Evolutionary conservation across 1,140 invertebrate species (phyloP), one percentile per base, ranked within the genome.

Genomic region (Chironomus tepperi): DNA sequence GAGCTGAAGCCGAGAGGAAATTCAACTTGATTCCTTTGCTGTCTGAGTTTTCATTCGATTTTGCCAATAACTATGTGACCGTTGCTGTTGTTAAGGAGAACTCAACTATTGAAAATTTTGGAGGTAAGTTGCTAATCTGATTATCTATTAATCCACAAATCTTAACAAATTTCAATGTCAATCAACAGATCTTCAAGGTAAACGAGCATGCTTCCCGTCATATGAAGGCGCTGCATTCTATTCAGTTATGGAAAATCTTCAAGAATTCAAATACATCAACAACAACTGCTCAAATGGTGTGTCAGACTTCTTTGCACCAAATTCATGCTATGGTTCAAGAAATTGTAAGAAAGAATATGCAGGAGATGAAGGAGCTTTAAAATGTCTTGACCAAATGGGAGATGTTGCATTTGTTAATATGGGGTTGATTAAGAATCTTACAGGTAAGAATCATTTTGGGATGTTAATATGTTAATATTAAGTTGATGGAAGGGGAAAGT

Each of bases 401-500:
- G 92, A 97, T 80, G 92, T 98, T 0, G 94, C 94, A 0, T 97
- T 97, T 81, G 84, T 96, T 0, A 90, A 90, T 74, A 84, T 88
- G 74, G 88, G 87, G 70, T 88, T 88, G 3, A 88, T 91, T 57
- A 85, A 89, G 70, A 88, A 89, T 79, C 86, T 85, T 76, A 80
- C 84, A 77, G 84, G 86, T 86, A 73, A 21, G 5, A n/a, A n/a
- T n/a, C n/a, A n/a, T n/a, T n/a, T n/a, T n/a, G n/a, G n/a, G n/a
- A n/a, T n/a, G n/a, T n/a, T n/a, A n/a, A n/a, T n/a, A n/a, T n/a
- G n/a, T n/a, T n/a, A n/a, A n/a, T n/a, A n/a, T n/a, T n/a, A n/a
- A n/a, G n/a, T n/a, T n/a, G n/a, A n/a, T n/a, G n/a, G n/a, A n/a
- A n/a, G n/a, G n/a, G n/a, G n/a, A n/a, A n/a, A n/a, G n/a, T n/a